Conservation (phyloP, 1,140 invertebrate genomes). For the Drosophila ogumai region DNA sequence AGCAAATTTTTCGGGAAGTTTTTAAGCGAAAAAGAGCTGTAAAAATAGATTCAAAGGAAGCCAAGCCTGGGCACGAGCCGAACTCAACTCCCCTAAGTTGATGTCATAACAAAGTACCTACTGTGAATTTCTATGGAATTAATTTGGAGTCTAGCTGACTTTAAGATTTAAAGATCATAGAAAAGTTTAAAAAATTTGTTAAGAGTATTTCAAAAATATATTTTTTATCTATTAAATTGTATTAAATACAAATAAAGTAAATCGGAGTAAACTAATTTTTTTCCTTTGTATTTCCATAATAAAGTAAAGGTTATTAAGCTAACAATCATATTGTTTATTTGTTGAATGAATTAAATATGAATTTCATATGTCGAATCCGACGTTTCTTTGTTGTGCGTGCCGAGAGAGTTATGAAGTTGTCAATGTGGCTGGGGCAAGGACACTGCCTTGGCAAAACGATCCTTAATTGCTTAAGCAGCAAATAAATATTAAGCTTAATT, state of each 20-base stretch:
- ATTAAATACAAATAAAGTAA: too few species aligned
- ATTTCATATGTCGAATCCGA: too few species aligned
- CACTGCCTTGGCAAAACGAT: slow-evolving; percentile 58
- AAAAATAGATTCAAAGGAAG: slow-evolving; percentile 3
- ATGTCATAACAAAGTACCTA: not conserved
- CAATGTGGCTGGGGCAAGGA: slow-evolving; percentile 52
- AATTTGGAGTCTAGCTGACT: too few species aligned
- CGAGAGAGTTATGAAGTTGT: slow-evolving; percentile 10
- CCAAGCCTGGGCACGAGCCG: slow-evolving; percentile 6
- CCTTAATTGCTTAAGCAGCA: slow-evolving; percentile 65
- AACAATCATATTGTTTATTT: not conserved
- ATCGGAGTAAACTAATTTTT: too few species aligned
- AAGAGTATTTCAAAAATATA: too few species aligned
- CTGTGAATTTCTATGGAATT: not conserved
- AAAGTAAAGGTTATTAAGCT: not conserved
- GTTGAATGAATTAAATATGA: not conserved
- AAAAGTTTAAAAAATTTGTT: not conserved
- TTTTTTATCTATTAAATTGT: too few species aligned
- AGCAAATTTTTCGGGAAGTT: slow-evolving; percentile 36
- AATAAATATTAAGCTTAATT: slow-evolving; percentile 69
- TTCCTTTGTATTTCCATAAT: too few species aligned
- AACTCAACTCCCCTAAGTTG: not conserved
- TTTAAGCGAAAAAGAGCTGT: slow-evolving; percentile 22
- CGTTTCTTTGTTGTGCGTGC: not conserved
- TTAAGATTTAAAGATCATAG: not conserved